Conservation (phyloP, 1,140 invertebrate species). For the Sminthurides bifidus region DNA sequence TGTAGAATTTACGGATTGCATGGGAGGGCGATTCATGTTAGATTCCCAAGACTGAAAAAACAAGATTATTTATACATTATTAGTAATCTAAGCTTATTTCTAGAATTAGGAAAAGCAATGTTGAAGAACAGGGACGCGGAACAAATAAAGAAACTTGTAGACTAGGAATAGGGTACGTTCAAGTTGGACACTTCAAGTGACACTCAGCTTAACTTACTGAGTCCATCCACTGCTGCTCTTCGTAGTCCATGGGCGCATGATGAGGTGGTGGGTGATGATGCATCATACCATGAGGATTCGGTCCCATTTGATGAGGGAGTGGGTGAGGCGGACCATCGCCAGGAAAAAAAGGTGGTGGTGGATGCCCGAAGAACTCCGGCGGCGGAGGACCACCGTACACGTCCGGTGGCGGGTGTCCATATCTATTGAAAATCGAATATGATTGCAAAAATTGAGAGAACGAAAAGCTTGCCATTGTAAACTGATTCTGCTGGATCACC, state of each 20-base stretch:
- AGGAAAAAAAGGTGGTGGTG: constrained; percentile 21
- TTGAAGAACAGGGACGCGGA: background rate
- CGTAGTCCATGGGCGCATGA: constrained; percentile 21
- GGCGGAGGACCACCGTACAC: constrained; percentile 14
- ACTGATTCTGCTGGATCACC: background rate
- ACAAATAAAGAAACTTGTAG: background rate
- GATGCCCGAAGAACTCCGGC: constrained; percentile 29
- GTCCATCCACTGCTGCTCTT: constrained; percentile 32
- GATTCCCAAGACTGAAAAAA: constrained; percentile 22
- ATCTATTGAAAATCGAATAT: background rate
- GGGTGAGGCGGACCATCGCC: too few relatives aligned
- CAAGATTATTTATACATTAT: background rate
- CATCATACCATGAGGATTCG: too few relatives aligned
- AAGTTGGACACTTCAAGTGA: background rate
- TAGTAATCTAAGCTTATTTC: too few relatives aligned
- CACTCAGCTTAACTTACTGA: constrained; percentile 12
- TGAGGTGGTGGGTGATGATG: too few relatives aligned
- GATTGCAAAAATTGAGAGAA: background rate
- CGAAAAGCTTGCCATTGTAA: background rate
- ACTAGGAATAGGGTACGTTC: background rate
- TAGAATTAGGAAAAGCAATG: background rate
- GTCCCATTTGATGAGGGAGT: too few relatives aligned
- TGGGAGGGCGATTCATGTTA: constrained; percentile 14
- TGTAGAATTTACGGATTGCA: background rate
- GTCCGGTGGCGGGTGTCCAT: constrained; percentile 22